Evolutionary conservation across 2,113 vertebrate genomes (phyloP).

Genomic region (Merops nubicus): DNA sequence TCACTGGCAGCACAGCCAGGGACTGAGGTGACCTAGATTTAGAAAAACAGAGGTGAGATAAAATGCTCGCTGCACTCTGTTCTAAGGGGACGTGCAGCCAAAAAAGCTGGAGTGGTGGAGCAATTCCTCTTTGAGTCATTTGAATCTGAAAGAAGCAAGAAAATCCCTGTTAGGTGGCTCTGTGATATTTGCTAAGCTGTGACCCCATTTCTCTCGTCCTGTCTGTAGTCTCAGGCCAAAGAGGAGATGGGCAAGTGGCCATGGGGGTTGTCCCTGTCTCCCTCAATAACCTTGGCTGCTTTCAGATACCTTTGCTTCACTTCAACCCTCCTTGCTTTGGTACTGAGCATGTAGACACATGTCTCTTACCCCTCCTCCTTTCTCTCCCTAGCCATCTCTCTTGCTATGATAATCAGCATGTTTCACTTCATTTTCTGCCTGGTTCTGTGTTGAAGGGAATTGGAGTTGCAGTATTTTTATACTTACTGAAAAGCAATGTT

Average conservation of each 20-base stretch:
- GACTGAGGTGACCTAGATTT: conserved; percentile 8
- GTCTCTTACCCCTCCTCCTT: not conserved
- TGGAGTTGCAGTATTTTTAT: not conserved
- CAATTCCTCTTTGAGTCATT: not conserved
- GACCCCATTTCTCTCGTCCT: not conserved
- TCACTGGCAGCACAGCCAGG: not conserved
- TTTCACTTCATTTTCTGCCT: not conserved
- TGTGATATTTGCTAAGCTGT: not conserved
- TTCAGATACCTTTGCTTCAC: not conserved
- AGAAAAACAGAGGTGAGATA: not conserved
- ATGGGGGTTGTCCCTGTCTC: not conserved
- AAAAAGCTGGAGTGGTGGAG: not conserved
- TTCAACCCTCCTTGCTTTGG: not conserved
- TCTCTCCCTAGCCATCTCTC: not conserved
- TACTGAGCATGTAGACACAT: not conserved
- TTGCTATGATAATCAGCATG: not conserved
- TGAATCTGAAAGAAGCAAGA: not conserved
- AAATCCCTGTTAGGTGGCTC: not conserved
- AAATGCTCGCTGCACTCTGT: not conserved
- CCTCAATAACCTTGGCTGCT: not conserved
- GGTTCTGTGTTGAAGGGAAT: not conserved
- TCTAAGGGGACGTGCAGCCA: not conserved
- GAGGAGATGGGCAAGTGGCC: not conserved
- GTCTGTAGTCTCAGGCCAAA: not conserved
- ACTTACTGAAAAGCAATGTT: not conserved